phyloP scores from a whole-genome alignment of 2,113 vertebrate species.

The Xiphophorus hellerii region DNA sequence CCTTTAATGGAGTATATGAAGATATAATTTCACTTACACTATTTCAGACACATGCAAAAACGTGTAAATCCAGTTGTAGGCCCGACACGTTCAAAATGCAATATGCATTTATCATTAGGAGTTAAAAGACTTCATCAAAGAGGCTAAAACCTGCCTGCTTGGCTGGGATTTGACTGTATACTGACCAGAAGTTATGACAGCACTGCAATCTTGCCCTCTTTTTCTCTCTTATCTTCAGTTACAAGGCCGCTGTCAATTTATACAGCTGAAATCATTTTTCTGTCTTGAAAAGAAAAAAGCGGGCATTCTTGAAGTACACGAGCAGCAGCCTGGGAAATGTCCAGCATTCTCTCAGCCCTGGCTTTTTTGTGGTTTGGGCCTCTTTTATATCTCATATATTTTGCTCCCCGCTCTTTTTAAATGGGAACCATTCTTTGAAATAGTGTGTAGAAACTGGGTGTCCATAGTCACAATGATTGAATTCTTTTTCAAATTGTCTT shows the following conservation, averaged over 20 bases:
- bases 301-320: conserved; percentile 53
- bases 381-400: conserved; percentile 74
- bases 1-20: conserved; percentile 54
- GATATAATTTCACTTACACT: conserved; percentile 25
- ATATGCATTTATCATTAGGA: conserved; percentile 52
- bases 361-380: conserved; percentile 76
- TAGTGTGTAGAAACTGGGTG: conserved; percentile 15
- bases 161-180: conserved; percentile 38
- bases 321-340: conserved; percentile 55
- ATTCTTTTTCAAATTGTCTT: not conserved
- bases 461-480: not conserved
- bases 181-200: conserved; percentile 63
- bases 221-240: conserved; percentile 64
- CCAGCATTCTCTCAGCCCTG: conserved; percentile 62
- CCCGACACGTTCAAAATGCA: conserved; percentile 1
- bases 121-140: conserved; percentile 39
- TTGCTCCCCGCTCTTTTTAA: conserved; percentile 45
- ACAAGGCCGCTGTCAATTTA: conserved; percentile 78
- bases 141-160: conserved; percentile 55
- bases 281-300: conserved; percentile 59
- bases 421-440: conserved; percentile 33
- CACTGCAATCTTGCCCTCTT: conserved; percentile 50
- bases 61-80: conserved; percentile 30
- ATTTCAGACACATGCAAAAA: conserved; percentile 30
- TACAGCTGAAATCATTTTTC: conserved; percentile 78